These are phyloP conservation scores for Phengaris arion DNA, from an alignment of 2,888 invertebrate species.

Conservation along the genomic window DNA sequence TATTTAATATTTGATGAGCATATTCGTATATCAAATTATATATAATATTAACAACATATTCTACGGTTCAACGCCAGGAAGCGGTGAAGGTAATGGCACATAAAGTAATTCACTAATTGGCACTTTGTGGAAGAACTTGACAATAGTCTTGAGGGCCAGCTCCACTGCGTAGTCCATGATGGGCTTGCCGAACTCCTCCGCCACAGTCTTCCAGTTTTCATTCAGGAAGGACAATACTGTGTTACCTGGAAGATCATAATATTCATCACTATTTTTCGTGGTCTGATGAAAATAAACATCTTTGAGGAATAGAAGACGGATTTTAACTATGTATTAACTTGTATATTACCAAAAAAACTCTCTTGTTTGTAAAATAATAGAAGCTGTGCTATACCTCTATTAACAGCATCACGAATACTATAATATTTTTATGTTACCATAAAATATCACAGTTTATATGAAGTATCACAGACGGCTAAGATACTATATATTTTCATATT, in stretches of 20 bases:
- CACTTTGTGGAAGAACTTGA: constrained; percentile 64
- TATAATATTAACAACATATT: not conserved
- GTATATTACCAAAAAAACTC: too few relatives aligned
- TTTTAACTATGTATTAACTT: too few relatives aligned
- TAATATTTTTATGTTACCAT: too few relatives aligned
- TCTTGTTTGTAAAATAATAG: too few relatives aligned
- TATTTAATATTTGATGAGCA: constrained; percentile 18
- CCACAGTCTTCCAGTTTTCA: constrained; percentile 65
- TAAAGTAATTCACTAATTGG: constrained; percentile 66
- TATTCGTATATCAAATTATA: not conserved
- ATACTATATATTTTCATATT: too few relatives aligned
- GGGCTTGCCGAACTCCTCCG: constrained; percentile 70
- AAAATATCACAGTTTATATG: too few relatives aligned
- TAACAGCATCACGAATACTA: too few relatives aligned
- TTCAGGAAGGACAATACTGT: constrained; percentile 65
- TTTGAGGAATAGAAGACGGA: too few relatives aligned
- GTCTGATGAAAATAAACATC: too few relatives aligned
- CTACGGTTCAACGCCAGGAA: constrained; percentile 3
- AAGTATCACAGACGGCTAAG: too few relatives aligned
- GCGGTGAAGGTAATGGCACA: constrained; percentile 54
- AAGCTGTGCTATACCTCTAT: too few relatives aligned
- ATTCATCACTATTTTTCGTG: not conserved
- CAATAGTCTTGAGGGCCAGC: constrained; percentile 59
- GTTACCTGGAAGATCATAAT: constrained; percentile 52
- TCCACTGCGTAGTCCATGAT: constrained; percentile 70